Conservation (phyloP, 2,888 invertebrate genomes). For the Ormyrus nitidulus region DNA sequence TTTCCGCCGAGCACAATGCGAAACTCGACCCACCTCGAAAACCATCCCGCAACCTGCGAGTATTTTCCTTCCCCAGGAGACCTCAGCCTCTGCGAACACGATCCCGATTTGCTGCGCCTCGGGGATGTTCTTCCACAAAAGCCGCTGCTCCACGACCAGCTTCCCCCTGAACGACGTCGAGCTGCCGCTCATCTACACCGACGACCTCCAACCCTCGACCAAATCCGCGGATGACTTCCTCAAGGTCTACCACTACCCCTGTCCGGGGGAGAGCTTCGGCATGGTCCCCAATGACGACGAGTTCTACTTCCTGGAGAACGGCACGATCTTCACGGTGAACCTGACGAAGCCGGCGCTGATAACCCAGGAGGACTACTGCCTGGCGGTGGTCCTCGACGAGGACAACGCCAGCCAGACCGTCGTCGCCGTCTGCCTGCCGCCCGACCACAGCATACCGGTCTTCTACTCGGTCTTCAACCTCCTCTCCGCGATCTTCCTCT, state of each 20-base stretch:
- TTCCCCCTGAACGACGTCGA: not conserved
- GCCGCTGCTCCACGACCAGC: too few species aligned
- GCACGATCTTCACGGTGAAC: conserved; percentile 59
- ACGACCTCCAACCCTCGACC: conserved; percentile 21
- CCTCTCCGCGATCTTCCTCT: conserved; percentile 65
- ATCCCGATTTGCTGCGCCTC: too few species aligned
- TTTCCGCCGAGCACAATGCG: too few species aligned
- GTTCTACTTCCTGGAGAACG: conserved; percentile 63
- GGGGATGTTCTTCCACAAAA: too few species aligned
- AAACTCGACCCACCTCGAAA: too few species aligned
- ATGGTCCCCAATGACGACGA: conserved; percentile 56
- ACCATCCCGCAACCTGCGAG: too few species aligned
- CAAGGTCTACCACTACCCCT: conserved; percentile 60
- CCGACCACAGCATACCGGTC: not conserved
- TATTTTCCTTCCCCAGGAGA: too few species aligned
- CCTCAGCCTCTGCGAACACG: too few species aligned
- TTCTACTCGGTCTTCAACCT: conserved; percentile 62
- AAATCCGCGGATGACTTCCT: conserved; percentile 54
- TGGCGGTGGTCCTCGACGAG: conserved; percentile 55
- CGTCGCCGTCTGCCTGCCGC: conserved; percentile 53
- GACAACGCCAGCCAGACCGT: conserved; percentile 47
- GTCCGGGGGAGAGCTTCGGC: conserved; percentile 57
- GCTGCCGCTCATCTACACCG: conserved; percentile 25
- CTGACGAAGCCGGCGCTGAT: conserved; percentile 9
- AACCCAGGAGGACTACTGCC: conserved; percentile 60